Evolutionary conservation across 37 sponge, comb jelly and placozoan genomes (phyloP).

Genomic region (Diacarnus erythraeanus): DNA sequence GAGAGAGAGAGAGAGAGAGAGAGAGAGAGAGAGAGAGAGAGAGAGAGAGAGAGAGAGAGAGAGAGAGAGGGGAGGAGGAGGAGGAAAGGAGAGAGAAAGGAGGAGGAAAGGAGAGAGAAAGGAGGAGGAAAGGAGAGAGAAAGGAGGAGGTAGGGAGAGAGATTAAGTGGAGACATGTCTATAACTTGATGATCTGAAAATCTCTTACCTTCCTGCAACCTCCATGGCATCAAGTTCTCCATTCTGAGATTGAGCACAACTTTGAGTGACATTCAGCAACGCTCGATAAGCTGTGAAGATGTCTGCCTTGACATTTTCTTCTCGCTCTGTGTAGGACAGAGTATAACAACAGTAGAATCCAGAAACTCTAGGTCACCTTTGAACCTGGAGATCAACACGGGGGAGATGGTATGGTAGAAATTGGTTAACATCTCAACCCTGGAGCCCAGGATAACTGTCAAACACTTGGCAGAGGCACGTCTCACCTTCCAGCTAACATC

Average conservation of each 20-base stretch:
- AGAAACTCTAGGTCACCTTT: conserved; percentile 62
- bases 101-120: not conserved
- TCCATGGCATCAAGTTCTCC: conserved; percentile 61
- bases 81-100: no score
- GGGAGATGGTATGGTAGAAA: conserved; percentile 85
- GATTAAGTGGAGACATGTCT: not conserved
- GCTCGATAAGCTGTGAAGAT: conserved; percentile 92
- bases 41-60: no score
- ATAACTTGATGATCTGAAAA: not conserved
- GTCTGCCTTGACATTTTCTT: conserved; percentile 94
- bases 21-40: no score
- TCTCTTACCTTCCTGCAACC: conserved; percentile 38
- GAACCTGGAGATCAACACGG: conserved; percentile 85
- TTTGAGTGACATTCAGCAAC: conserved; percentile 68
- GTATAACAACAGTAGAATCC: not conserved
- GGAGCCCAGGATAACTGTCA: conserved; percentile 76
- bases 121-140: not conserved
- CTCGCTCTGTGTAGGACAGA: conserved; percentile 66
- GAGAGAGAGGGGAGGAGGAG: no score
- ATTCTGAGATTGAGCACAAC: conserved; percentile 1
- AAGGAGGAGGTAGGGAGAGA: not conserved
- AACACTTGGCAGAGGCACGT: conserved; percentile 87
- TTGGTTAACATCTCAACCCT: conserved; percentile 85
- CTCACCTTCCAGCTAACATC: conserved; percentile 99
- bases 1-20: no score